Evolutionary conservation across 23 tunicate species (phyloP), one percentile per base, ranked within the genome.

Genomic region (Phallusia fumigata): DNA sequence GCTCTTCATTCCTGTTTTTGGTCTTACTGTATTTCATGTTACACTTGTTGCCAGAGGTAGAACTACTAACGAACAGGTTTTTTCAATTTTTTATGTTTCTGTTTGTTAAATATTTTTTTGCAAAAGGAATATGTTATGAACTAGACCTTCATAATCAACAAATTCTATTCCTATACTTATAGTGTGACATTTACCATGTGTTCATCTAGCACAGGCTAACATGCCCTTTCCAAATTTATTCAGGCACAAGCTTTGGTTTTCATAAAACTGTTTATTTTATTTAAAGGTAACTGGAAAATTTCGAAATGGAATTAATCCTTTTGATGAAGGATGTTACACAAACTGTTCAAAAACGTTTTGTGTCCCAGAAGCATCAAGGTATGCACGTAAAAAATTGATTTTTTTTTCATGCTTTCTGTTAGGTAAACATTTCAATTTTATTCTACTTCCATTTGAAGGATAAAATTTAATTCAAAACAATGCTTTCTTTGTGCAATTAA

Each of bases 271-370:
- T 58, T 24, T 8, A 58, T 13, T 58, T 24, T 58, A 45, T 76
- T 82, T 85, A 22, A 52, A 90, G 95, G 98, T 94, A n/a, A 94
- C 98, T 0, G 95, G 98, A 33, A 94, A 94, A 51, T 94, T 94
- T 83, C 82, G 87, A 18, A 83, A 86, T 75, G 95, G 94, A 53
- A 65, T 83, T 10, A 94, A 94, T 75, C 98, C 98, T 5, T 94
- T 89, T 74, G 95, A 89, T 79, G 76, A 86, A 13, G 98, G 98
- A 10, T 94, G 98, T 49, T 47, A 32, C 10, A 58, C 33, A 8
- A 94, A 94, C 50, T 89, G 98, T 47, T 64, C 74, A 33, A 31
- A 36, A 13, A 36, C 94, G 31, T 85, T 89, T 51, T 94, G 98
- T 76, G 18, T 64, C 28, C 76, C 98, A 10, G 96, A 82, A 52